Base-by-base conservation (phyloP, 2,888 invertebrate species). In the Carabus problematicus region DNA sequence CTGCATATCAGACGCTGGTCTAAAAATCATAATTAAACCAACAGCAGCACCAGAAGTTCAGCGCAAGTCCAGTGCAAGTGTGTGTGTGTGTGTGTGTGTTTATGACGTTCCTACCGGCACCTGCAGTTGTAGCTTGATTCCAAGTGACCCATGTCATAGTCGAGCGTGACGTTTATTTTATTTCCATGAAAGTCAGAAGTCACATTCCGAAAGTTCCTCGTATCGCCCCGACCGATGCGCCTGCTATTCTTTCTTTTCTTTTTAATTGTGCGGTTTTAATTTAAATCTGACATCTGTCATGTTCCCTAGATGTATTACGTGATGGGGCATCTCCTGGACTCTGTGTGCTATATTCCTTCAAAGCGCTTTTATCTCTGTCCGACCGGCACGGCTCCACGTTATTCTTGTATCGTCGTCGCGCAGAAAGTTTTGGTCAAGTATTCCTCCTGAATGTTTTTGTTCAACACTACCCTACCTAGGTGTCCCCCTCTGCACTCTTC, bases 221-320 rank as follows among this genome's bases (percentile, higher is more conserved):
- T 59, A 41, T 67, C 67, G 67, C 66, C 60, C 60, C 59, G 19
- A 8, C 3, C 3, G 56, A 9, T 2, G 18, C n/a, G 59, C 52
- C 59, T 60, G 52, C 41, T 67, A 29, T 52, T 54, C 41, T 14
- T 59, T 14, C 41, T 42, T 59, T 42, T 59, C 41, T 59, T 67
- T 78, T 78, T 79, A 78, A 79, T 78, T 79, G 77, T 77, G 77
- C 77, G 76, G 77, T 79, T 79, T 79, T 79, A 79, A 79, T 80
- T 78, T 77, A 77, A 78, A 79, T 79, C 78, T 79, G 80, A 80
- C 80, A 80, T 78, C 75, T 80, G 79, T 79, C 79, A 79, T 76
- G 77, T 76, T 73, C 72, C 72, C 72, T 74, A 75, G 75, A 75
- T 75, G 76, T 75, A 75, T 77, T 78, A 77, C 76, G 72, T 73